phyloP scores from a whole-genome alignment of 1,140 invertebrate species.

The Brachionus rubens region DNA sequence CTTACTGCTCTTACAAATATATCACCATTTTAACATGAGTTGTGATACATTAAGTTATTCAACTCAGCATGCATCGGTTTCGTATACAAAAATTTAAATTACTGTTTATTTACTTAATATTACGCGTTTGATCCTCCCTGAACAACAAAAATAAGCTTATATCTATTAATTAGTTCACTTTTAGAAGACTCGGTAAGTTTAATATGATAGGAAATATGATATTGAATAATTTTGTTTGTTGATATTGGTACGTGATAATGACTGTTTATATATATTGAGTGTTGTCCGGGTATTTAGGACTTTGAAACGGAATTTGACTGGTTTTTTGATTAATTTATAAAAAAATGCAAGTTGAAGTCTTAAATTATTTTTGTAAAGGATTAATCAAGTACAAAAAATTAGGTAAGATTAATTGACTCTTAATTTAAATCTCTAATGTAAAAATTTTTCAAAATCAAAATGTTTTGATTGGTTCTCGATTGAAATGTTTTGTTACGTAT shows the following conservation, averaged over 20 bases:
- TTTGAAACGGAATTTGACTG: constrained; percentile 1
- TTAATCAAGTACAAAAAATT: constrained; percentile 16
- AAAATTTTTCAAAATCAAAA: background rate
- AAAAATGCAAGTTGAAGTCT: background rate
- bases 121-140: constrained; percentile 16
- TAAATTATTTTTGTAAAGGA: background rate
- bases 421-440: constrained; percentile 1
- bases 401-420: constrained; percentile 34
- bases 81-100: constrained; percentile 27
- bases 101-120: constrained; percentile 42
- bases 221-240: background rate
- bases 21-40: constrained; percentile 6
- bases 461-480: background rate
- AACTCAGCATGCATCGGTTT: constrained; percentile 27
- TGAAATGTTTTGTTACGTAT: too few species aligned
- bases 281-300: constrained; percentile 3
- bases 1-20: background rate
- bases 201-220: constrained; percentile 10
- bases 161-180: constrained; percentile 40
- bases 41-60: constrained; percentile 34
- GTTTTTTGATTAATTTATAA: background rate
- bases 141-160: constrained; percentile 17
- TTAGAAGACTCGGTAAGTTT: background rate
- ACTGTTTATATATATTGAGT: too few species aligned
- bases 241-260: background rate